A percentile compares a stretch with the other conserved stretches of the same genome.
Conservation (phyloP, 2,113 vertebrate species). For the Panurus biarmicus region DNA sequence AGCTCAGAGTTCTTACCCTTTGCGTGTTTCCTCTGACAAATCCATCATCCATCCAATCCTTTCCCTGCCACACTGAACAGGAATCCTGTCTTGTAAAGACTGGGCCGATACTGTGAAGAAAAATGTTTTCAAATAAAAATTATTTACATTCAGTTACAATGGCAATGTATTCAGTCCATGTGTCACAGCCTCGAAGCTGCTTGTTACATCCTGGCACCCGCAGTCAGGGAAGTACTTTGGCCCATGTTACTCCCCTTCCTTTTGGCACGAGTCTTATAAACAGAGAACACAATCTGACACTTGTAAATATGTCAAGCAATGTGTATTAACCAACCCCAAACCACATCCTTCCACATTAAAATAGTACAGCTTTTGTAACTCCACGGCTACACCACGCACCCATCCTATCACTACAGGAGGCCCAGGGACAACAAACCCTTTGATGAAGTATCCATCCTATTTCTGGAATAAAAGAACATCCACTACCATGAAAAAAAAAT, state of each 20-base stretch:
- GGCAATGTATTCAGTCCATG: neutral
- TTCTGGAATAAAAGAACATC: neutral
- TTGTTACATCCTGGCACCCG: neutral
- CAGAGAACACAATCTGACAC: neutral
- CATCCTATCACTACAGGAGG: neutral
- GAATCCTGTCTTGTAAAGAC: neutral
- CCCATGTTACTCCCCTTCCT: neutral
- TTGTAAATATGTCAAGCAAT: neutral
- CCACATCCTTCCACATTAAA: neutral
- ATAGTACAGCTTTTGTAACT: neutral
- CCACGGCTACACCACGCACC: neutral
- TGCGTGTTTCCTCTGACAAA: neutral
- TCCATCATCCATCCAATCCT: accelerated
- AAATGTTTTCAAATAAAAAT: neutral
- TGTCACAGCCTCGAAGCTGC: neutral
- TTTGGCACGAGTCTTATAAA: neutral
- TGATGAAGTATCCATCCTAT: neutral
- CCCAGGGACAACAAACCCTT: neutral
- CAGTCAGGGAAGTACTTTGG: neutral
- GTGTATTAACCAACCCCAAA: neutral
- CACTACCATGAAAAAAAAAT: neutral
- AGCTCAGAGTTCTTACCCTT: accelerated
- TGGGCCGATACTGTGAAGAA: neutral
- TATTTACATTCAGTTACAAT: neutral
- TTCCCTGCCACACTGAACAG: accelerated